These are phyloP conservation scores for Otus scops DNA, from an alignment of 2,797 vertebrate species.

Conservation along the genomic window DNA sequence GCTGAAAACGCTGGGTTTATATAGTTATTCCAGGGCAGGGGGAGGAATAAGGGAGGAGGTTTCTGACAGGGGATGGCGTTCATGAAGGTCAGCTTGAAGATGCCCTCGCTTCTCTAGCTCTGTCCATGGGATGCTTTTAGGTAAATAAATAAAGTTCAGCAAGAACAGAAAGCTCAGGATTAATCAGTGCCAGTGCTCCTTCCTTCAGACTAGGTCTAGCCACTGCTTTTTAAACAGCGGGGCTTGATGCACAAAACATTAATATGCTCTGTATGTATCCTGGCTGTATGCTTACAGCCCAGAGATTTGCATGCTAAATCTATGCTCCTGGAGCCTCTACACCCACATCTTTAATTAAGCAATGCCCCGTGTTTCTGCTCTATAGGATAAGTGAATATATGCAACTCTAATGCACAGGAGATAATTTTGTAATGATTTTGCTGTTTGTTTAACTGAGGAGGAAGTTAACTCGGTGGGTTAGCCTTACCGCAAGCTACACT, in stretches of 20 bases:
- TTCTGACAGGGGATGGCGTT: background rate
- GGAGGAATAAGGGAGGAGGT: background rate
- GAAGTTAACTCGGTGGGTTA: background rate
- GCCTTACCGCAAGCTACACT: background rate
- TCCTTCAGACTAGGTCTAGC: background rate
- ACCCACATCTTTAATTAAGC: slow-evolving; percentile 44
- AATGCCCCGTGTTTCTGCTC: background rate
- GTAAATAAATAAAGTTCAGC: background rate
- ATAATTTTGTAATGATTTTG: background rate
- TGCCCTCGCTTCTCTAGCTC: background rate
- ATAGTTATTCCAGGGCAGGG: background rate
- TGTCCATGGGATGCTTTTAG: background rate
- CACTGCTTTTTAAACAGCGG: background rate
- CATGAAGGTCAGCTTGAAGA: background rate
- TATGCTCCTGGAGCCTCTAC: slow-evolving; percentile 25
- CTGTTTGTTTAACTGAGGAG: slow-evolving; percentile 39
- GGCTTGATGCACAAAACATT: background rate
- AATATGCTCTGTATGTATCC: background rate
- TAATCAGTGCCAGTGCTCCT: background rate
- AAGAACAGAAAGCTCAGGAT: background rate
- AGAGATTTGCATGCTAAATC: slow-evolving; percentile 30
- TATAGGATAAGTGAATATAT: background rate
- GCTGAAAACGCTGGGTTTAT: background rate
- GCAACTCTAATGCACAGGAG: slow-evolving; percentile 29
- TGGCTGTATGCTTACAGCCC: background rate